Percentiles rank a stretch among this genome's conserved stretches.
Evolutionary conservation across 2,888 invertebrate species (phyloP).

Genomic region (Bugulina stolonifera): DNA sequence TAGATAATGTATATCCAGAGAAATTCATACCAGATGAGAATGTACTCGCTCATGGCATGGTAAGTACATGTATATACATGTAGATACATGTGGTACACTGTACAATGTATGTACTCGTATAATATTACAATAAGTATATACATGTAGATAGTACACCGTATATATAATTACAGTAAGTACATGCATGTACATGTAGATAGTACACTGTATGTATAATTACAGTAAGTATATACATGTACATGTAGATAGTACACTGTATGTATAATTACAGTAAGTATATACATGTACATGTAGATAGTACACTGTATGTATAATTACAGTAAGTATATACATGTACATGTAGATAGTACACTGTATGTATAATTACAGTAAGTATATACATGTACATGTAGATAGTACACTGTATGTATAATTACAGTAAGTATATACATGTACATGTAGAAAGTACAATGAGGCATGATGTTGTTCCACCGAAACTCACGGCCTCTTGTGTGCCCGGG

Average conservation of each 20-base stretch:
- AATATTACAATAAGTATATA: not conserved
- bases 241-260: too few relatives aligned
- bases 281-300: not conserved
- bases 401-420: not conserved
- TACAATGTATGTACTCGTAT: too few relatives aligned
- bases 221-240: not conserved
- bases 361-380: not conserved
- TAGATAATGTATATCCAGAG: slow-evolving; percentile 79
- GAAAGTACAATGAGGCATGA: too few relatives aligned
- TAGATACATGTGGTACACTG: too few relatives aligned
- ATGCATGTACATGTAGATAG: not conserved
- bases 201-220: not conserved
- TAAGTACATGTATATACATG: slow-evolving; percentile 12
- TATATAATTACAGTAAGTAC: not conserved
- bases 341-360: not conserved
- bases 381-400: not conserved
- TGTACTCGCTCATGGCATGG: slow-evolving; percentile 66
- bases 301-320: not conserved
- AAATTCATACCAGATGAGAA: slow-evolving; percentile 83
- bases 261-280: not conserved
- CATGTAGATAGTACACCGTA: too few relatives aligned
- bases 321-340: not conserved
- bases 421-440: not conserved
- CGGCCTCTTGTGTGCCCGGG: too few relatives aligned
- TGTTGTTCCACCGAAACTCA: too few relatives aligned